Base-by-base conservation (phyloP, 2,888 invertebrate genomes). In the Carabus problematicus region DNA sequence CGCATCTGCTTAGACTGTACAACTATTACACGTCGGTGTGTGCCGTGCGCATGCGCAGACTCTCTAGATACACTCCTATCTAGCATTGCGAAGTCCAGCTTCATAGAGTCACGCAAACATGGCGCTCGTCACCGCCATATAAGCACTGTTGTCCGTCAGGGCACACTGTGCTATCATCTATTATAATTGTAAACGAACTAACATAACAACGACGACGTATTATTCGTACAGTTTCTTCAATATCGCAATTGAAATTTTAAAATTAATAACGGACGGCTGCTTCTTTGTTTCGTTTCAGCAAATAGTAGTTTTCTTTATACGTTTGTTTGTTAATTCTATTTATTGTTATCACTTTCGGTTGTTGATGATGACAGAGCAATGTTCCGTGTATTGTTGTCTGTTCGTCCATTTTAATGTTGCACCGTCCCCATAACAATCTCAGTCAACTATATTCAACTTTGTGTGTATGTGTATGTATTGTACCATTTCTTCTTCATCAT, bases 191-290 rank as follows among this genome's bases (percentile, higher is more conserved):
- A 52, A n/a, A 12, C 12, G 12, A 45, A 45, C 11, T 45, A 4
- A 45, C 45, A n/a, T 45, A 45, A 11, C 45, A 7, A 52, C 52
- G 52, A 52, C 52, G 52, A 52, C 16, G 16, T 7, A 3, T 1
- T 52, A 52, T 52, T 14, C 9, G 16, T 43, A 18, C 43, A 60
- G 7, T 54, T 16, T 16, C 16, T 54, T 14, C 12, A 16, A 62
- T 62, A 62, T 49, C 49, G 3, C 16, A 49, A 47, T 62, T 14
- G 49, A 19, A 39, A 40, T 47, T 55, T 64, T 49, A 66, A 66
- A 66, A 58, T 43, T 58, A 66, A 54, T 14, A 75, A 74, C 77
- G 80, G 80, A 80, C 80, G 80, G 80, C 76, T 78, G 76, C 77
- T 77, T 75, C 74, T 76, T 75, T 77, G 73, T 75, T 73, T 72